phyloP scores from a whole-genome alignment of 1,140 invertebrate genomes.

The Drosophila pseudoobscura region DNA sequence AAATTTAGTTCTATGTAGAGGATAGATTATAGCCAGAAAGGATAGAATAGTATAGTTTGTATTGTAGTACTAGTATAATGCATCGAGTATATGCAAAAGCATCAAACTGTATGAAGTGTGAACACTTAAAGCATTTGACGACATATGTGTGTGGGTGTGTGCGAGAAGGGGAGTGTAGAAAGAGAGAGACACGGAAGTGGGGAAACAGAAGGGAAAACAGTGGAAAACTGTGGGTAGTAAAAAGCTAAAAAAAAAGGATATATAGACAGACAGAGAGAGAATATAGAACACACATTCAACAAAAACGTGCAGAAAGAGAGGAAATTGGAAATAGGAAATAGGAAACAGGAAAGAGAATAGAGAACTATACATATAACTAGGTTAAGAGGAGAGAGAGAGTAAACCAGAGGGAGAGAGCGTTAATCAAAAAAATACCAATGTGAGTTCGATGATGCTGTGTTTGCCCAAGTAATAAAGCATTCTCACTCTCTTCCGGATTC shows the following conservation, averaged over 20 bases:
- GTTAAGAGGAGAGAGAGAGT: conserved; percentile 60
- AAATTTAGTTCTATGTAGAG: conserved; percentile 34
- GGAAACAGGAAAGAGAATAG: conserved; percentile 13
- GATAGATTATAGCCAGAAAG: conserved; percentile 56
- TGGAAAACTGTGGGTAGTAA: conserved; percentile 9
- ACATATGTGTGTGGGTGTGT: conserved; percentile 20
- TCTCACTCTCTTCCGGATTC: conserved; percentile 83
- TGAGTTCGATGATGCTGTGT: conserved; percentile 83
- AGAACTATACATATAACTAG: conserved; percentile 66
- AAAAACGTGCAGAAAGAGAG: conserved; percentile 35
- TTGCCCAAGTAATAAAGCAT: conserved; percentile 84
- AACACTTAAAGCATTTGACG: conserved; percentile 69
- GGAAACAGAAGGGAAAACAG: conserved; percentile 25
- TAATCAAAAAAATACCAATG: conserved; percentile 84
- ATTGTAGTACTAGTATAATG: conserved; percentile 62
- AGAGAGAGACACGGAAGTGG: conserved; percentile 11
- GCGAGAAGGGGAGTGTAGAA: conserved; percentile 9
- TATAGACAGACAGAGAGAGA: conserved; percentile 21
- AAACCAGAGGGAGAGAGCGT: conserved; percentile 64
- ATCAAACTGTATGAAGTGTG: conserved; percentile 70
- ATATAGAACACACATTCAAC: conserved; percentile 10
- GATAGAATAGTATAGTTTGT: conserved; percentile 50
- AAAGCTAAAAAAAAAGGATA: conserved; percentile 15
- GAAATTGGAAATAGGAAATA: conserved; percentile 6
- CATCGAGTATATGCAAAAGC: conserved; percentile 42